Base-by-base conservation (phyloP, 2,797 vertebrate genomes). In the Erpetoichthys calabaricus region DNA sequence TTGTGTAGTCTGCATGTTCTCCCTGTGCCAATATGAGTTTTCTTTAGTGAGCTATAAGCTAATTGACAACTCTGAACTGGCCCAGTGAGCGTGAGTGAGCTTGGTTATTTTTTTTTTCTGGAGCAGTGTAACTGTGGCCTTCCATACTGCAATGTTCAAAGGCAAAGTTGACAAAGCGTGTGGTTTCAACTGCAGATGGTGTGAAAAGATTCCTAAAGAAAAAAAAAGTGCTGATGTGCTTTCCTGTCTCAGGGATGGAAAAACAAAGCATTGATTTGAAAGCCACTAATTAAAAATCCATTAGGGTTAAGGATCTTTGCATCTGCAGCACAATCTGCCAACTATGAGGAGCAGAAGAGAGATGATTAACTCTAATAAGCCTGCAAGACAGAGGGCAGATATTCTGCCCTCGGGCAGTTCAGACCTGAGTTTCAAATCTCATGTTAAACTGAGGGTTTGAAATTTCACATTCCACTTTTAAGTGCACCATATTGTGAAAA, bases 241-340 rank as follows among this genome's bases (percentile, higher is more conserved):
- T 64, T 70, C 65, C 62, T 69, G 70, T 73, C 80, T 75, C 75
- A 68, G 67, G 67, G 67, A 72, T 68, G 73, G 73, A 75, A 75
- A 83, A 81, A 80, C 75, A 77, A 74, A 65, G 68, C 80, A 88
- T 87, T 77, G 84, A 86, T 87, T 77, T 70, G 70, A 73, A 68
- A 80, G 78, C 75, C 74, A 79, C 80, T 84, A 85, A 85, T 88
- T 78, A 82, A 82, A 86, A 84, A 83, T 86, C 83, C 72, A 81
- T 83, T 65, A 70, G 74, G 73, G 75, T 75, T 68, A 79, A 71
- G 64, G 70, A 67, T 75, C 67, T 65, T 64, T 51, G 62, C 70
- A 67, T 71, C 68, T 71, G 73, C 60, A 71, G 76, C 69, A 70
- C 68, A 75, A 8, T 55, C 8, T 45, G 43, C 25, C 45, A 57